Conservation (phyloP, 2,888 invertebrate genomes). For the Myopa tessellatipennis region DNA sequence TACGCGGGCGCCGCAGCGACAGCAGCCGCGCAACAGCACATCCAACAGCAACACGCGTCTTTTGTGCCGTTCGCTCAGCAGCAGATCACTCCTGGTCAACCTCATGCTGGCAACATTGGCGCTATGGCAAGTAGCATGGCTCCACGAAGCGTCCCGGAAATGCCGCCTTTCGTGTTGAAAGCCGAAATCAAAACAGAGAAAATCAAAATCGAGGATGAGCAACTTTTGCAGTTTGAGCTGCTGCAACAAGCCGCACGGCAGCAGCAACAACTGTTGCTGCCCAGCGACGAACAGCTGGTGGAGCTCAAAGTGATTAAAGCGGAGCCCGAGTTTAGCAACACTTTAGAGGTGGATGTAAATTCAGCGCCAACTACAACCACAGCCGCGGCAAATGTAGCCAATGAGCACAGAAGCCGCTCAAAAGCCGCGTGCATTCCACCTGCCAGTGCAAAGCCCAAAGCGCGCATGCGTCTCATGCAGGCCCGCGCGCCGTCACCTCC, state of each 20-base stretch:
- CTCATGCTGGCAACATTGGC: constrained; percentile 7
- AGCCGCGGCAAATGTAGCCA: not conserved
- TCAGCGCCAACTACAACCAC: not conserved
- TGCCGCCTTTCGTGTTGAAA: constrained; percentile 52
- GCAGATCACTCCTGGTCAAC: constrained; percentile 26
- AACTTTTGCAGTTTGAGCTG: constrained; percentile 44
- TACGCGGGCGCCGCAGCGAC: constrained; percentile 57
- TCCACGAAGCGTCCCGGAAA: constrained; percentile 27
- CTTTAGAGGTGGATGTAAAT: not conserved
- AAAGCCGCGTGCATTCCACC: not conserved
- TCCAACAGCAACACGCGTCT: constrained; percentile 11
- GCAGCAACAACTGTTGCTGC: constrained; percentile 36
- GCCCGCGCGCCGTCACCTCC: constrained; percentile 41
- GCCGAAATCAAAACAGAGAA: constrained; percentile 67
- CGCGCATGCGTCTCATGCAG: constrained; percentile 24
- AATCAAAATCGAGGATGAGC: constrained; percentile 66
- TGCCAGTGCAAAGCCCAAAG: constrained; percentile 26
- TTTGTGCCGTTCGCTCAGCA: constrained; percentile 41
- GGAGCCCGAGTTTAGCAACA: constrained; percentile 52
- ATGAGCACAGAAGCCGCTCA: not conserved
- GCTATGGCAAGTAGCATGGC: constrained; percentile 21
- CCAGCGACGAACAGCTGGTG: constrained; percentile 50
- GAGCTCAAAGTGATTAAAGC: constrained; percentile 64
- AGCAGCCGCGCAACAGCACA: constrained; percentile 14
- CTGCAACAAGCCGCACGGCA: constrained; percentile 45